Evolutionary conservation across 1,140 invertebrate genomes (phyloP).

Genomic region (Bilobella aurantiaca): DNA sequence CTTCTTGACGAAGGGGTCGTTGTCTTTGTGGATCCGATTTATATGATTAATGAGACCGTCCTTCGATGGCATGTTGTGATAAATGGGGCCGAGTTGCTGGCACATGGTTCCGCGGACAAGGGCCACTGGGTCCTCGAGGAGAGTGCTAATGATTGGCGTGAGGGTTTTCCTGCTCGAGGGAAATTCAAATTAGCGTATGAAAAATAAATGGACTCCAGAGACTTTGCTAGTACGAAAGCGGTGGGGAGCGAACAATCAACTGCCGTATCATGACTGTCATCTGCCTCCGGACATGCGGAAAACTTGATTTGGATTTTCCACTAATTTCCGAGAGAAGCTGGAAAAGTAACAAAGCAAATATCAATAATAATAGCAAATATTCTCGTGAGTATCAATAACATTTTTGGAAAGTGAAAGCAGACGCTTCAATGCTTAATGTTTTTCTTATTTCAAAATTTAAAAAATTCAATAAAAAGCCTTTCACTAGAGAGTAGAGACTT

Average conservation of each 20-base stretch:
- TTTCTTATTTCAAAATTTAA: too few species aligned
- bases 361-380: too few species aligned
- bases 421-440: too few species aligned
- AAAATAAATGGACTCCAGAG: not conserved
- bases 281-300: not conserved
- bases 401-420: too few species aligned
- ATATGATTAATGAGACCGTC: constrained; percentile 6
- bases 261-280: not conserved
- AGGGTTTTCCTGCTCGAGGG: not conserved
- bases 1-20: not conserved
- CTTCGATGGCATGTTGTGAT: constrained; percentile 10
- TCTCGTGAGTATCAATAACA: too few species aligned
- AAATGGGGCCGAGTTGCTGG: constrained; percentile 10
- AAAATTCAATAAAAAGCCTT: too few species aligned
- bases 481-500: too few species aligned
- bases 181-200: not conserved
- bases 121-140: constrained; percentile 10
- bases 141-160: constrained; percentile 8
- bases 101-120: constrained; percentile 12
- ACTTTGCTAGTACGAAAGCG: not conserved
- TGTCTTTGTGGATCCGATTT: not conserved
- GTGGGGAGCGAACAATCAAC: not conserved
- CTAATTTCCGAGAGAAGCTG: not conserved
- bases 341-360: not conserved
- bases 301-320: not conserved